These are phyloP conservation scores for Eremobia ochroleuca DNA, from an alignment of 2,888 invertebrate genomes.

Conservation along the genomic window DNA sequence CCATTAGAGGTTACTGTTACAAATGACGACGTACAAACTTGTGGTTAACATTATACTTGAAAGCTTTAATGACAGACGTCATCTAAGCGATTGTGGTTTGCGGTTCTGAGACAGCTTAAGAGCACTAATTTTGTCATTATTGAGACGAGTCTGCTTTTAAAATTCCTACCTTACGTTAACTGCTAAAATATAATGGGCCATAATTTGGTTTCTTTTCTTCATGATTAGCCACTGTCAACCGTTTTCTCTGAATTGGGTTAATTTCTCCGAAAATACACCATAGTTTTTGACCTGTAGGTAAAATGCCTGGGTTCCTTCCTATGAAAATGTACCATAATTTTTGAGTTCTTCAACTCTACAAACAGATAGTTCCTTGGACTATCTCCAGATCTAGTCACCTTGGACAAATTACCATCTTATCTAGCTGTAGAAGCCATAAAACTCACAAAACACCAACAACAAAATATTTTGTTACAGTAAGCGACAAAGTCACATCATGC, in stretches of 20 bases:
- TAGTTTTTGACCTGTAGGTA: neutral
- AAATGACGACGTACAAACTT: slow-evolving; percentile 62
- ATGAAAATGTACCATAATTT: neutral
- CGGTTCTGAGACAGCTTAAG: slow-evolving; percentile 32
- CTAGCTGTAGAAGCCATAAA: neutral
- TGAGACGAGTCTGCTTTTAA: neutral
- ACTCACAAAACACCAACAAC: neutral
- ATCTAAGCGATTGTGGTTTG: slow-evolving; percentile 48
- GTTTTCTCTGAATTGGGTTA: neutral
- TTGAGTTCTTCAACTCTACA: neutral
- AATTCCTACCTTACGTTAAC: neutral
- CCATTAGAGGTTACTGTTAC: slow-evolving; percentile 59
- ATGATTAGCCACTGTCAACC: neutral
- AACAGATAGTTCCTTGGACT: too few relatives aligned
- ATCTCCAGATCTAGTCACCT: neutral
- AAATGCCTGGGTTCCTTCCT: neutral
- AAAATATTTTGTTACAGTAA: slow-evolving; percentile 70
- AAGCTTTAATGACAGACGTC: slow-evolving; percentile 42
- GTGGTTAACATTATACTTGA: slow-evolving; percentile 62
- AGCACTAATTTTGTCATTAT: slow-evolving; percentile 23
- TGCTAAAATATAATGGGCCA: neutral
- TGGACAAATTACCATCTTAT: neutral
- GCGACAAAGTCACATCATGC: slow-evolving; percentile 76
- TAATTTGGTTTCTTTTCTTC: neutral
- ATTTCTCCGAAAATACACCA: neutral